Evolutionary conservation across 2,888 invertebrate species (phyloP).

Genomic region (Pasiphila rectangulata): DNA sequence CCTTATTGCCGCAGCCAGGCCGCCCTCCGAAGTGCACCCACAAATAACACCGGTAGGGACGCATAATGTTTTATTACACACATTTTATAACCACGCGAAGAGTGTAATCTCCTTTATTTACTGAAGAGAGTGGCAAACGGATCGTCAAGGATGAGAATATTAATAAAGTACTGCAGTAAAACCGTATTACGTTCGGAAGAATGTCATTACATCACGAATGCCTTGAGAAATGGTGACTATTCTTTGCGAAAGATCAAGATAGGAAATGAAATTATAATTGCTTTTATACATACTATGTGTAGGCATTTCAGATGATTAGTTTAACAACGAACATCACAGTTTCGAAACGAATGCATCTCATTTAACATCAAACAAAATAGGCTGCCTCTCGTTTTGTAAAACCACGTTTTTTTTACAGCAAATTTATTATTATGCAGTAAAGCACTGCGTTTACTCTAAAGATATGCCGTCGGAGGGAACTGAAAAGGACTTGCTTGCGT

Average conservation of each 20-base stretch:
- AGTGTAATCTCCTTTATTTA: slow-evolving; percentile 71
- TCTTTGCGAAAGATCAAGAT: background rate
- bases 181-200: slow-evolving; percentile 28
- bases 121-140: slow-evolving; percentile 55
- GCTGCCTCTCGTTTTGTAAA: slow-evolving; percentile 19
- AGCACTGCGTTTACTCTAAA: slow-evolving; percentile 28
- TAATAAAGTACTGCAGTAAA: slow-evolving; percentile 42
- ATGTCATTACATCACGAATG: slow-evolving; percentile 22
- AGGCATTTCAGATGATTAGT: background rate
- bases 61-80: slow-evolving; percentile 72
- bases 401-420: slow-evolving; percentile 20
- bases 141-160: slow-evolving; percentile 51
- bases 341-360: slow-evolving; percentile 4
- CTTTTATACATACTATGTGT: no score
- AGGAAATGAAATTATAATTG: background rate
- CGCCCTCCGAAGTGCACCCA: slow-evolving; percentile 62
- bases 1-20: slow-evolving; percentile 49
- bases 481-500: slow-evolving; percentile 28
- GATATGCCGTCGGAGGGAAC: slow-evolving; percentile 28
- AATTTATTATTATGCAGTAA: slow-evolving; percentile 27
- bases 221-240: slow-evolving; percentile 4
- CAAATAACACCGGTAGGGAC: slow-evolving; percentile 60
- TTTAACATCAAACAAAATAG: slow-evolving; percentile 20
- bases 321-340: background rate
- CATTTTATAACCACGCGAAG: slow-evolving; percentile 68